A percentile compares a stretch with the other conserved stretches of the same genome.
These are phyloP conservation scores for Conger conger DNA, from an alignment of 2,113 vertebrate species.

Conservation along the genomic window DNA sequence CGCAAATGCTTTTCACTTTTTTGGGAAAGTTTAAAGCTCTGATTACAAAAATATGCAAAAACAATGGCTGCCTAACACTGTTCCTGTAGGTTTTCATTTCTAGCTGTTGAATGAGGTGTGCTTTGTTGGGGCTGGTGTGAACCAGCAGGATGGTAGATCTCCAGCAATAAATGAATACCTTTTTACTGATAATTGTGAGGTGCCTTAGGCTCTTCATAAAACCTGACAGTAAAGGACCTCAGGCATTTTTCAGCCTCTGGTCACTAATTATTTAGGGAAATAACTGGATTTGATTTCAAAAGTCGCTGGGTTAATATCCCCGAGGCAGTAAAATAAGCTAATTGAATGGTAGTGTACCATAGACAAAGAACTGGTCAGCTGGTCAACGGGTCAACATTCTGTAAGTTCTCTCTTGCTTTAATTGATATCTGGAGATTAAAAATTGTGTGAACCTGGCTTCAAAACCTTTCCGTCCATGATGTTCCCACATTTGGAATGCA, in stretches of 20 bases:
- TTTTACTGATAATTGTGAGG: not conserved
- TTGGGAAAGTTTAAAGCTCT: too few relatives aligned
- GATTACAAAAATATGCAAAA: too few relatives aligned
- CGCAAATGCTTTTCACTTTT: too few relatives aligned
- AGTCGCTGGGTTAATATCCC: not conserved
- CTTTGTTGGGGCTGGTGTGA: too few relatives aligned
- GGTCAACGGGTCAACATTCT: not conserved
- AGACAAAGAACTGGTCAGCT: not conserved
- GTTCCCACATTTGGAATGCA: not conserved
- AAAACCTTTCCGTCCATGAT: not conserved
- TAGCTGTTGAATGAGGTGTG: too few relatives aligned
- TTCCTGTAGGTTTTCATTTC: too few relatives aligned
- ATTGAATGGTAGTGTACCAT: not conserved
- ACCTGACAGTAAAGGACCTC: not conserved
- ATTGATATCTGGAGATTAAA: not conserved
- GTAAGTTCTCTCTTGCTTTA: not conserved
- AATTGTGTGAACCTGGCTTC: not conserved
- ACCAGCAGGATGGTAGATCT: too few relatives aligned
- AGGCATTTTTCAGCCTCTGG: not conserved
- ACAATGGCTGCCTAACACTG: too few relatives aligned
- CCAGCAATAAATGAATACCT: not conserved
- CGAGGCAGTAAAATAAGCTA: not conserved
- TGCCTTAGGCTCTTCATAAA: not conserved
- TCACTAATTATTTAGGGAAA: not conserved
- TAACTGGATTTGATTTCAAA: not conserved